Base-by-base conservation (phyloP, 2,888 invertebrate species). In the Aquatica leii region DNA sequence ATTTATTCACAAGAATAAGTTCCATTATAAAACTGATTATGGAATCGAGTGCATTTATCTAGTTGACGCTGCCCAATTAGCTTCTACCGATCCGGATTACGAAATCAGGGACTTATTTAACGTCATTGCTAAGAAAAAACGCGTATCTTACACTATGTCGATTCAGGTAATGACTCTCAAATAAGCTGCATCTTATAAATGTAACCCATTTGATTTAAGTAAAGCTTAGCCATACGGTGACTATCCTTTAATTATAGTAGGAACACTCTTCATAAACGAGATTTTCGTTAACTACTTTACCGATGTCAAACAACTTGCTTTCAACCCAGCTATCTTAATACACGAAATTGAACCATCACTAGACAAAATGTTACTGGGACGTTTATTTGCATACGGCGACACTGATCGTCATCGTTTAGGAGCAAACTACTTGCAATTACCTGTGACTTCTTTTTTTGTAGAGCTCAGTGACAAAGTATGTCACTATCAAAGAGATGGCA, bases 301-400 rank as follows among this genome's bases (percentile, higher is more conserved):
- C 17, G 96, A 97, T 81, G 92, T 97, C 37, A 97, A 98, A 81
- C 97, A 97, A 81, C 84, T 93, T 62, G 97, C 96, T 1, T 97
- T 96, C 82, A 91, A 91, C 74, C 97, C 97, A 0, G 88, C 94
- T 1, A 93, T 96, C 79, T 79, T 97, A 85, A 88, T 95, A 20
- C 95, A 97, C 2, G 97, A 97, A 34, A 94, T 98, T 73, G 96
- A 96, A 80, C 88, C 97, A 0, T 95, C 95, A 34, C 95, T 95
- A 0, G 97, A 98, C 80, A 96, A 94, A 83, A 93, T 97, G 93
- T 86, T 97, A 69, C 89, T 92, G 78, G 95, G 93, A 1, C 90
- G 95, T 65, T 83, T 95, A 11, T 95, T 95, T 81, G 86, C 94
- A 0, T 96, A 98, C 81, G 88, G 89, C 0, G 98, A 98, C 82